phyloP scores from a whole-genome alignment of 2,113 vertebrate genomes.

The Nannospalax galili region DNA sequence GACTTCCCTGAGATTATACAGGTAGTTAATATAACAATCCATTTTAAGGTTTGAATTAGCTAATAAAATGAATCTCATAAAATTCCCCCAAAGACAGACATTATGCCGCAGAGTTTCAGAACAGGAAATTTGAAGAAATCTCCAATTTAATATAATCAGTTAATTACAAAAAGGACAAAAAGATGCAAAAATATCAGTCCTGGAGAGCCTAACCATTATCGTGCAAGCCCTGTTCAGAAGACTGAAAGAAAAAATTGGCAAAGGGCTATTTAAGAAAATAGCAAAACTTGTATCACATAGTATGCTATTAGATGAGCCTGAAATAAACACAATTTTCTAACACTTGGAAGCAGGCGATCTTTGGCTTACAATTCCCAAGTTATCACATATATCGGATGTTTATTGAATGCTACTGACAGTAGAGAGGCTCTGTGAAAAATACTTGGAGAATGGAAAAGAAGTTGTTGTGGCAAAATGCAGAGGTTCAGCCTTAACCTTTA shows the following conservation, averaged over 20 bases:
- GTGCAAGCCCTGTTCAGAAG: not conserved
- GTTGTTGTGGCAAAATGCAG: not conserved
- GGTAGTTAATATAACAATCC: not conserved
- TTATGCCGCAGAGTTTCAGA: conserved; percentile 14
- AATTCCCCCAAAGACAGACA: not conserved
- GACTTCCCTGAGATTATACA: conserved; percentile 15
- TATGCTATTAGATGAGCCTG: not conserved
- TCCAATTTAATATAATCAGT: not conserved
- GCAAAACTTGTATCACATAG: not conserved
- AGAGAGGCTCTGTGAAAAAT: not conserved
- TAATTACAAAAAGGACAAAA: conserved; percentile 14
- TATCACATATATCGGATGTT: not conserved
- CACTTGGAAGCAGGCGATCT: not conserved
- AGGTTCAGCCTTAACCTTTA: conserved; percentile 41
- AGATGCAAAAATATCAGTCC: not conserved
- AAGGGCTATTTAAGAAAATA: not conserved
- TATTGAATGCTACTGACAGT: not conserved
- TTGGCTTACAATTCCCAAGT: not conserved
- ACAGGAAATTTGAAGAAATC: conserved; percentile 13
- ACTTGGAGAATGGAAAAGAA: not conserved
- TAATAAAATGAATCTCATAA: conserved; percentile 40
- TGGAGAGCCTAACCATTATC: not conserved
- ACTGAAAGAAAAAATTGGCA: not conserved
- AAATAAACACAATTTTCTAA: not conserved
- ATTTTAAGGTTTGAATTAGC: not conserved